These are phyloP conservation scores for Acrobasis repandana DNA, from an alignment of 2,888 invertebrate genomes.

Conservation along the genomic window DNA sequence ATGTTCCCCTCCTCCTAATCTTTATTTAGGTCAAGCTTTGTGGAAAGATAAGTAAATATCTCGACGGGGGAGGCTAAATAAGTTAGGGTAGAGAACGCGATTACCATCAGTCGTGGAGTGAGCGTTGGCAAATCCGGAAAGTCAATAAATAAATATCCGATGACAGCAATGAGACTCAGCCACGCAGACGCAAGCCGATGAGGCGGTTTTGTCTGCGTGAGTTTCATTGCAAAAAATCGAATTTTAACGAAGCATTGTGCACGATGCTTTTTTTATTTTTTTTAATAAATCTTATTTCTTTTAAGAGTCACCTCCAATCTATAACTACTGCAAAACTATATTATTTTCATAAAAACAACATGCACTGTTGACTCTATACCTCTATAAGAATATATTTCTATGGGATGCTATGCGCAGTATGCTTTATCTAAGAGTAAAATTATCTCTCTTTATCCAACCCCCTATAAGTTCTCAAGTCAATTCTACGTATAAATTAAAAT, in stretches of 20 bases:
- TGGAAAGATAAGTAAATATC: constrained; percentile 41
- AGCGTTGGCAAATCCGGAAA: constrained; percentile 18
- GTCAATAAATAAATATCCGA: constrained; percentile 21
- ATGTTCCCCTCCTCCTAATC: constrained; percentile 48
- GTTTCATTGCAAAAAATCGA: background rate
- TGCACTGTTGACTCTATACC: too few species aligned
- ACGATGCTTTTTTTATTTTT: background rate
- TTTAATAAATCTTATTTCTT: too few species aligned
- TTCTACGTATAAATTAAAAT: too few species aligned
- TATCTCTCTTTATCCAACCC: too few species aligned
- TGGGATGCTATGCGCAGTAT: too few species aligned
- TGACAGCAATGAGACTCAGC: constrained; percentile 5
- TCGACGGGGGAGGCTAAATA: constrained; percentile 37
- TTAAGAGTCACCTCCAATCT: too few species aligned
- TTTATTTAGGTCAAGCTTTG: constrained; percentile 55
- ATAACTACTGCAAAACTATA: too few species aligned
- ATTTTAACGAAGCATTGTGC: background rate
- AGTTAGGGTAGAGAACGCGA: constrained; percentile 36
- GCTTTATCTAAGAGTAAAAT: too few species aligned
- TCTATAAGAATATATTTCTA: too few species aligned
- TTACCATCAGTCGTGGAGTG: constrained; percentile 12
- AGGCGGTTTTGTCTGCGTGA: background rate
- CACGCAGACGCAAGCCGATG: constrained; percentile 5
- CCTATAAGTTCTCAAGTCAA: too few species aligned
- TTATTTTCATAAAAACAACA: too few species aligned